A percentile compares a stretch with the other conserved stretches of the same genome.
Conservation (phyloP, 2,888 invertebrate genomes). For the Tribolium freemani region DNA sequence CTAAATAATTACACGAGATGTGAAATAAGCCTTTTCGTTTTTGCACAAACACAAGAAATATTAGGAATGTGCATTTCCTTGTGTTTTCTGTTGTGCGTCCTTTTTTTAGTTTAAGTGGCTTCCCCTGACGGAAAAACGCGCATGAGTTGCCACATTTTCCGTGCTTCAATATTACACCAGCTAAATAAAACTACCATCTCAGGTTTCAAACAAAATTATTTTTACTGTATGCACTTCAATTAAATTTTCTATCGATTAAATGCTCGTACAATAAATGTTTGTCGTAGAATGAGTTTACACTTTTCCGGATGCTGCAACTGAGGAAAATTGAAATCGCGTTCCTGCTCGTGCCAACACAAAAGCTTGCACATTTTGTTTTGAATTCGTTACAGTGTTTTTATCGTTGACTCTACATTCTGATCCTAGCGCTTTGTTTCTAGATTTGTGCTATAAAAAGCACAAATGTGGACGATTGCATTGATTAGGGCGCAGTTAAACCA, state of each 20-base stretch:
- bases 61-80: too few species aligned
- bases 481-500: not conserved
- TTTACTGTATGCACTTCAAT: not conserved
- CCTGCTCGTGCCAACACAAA: conserved; percentile 11
- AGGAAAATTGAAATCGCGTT: conserved; percentile 7
- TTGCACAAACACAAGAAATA: too few species aligned
- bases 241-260: not conserved
- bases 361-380: conserved; percentile 16
- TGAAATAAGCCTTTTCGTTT: too few species aligned
- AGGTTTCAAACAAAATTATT: not conserved
- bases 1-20: too few species aligned
- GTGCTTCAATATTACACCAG: not conserved
- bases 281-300: not conserved
- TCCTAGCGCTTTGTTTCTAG: not conserved
- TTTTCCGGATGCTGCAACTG: conserved; percentile 8
- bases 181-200: not conserved
- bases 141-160: not conserved
- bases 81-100: too few species aligned
- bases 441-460: not conserved
- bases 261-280: not conserved
- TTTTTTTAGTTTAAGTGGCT: too few species aligned
- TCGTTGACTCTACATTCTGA: not conserved
- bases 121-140: too few species aligned
- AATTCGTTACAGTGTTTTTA: conserved; percentile 10
- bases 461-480: not conserved